Percentiles rank a stretch among this genome's conserved stretches.
These are phyloP conservation scores for Manis pentadactyla DNA, from an alignment of 2,797 vertebrate species.

Conservation along the genomic window DNA sequence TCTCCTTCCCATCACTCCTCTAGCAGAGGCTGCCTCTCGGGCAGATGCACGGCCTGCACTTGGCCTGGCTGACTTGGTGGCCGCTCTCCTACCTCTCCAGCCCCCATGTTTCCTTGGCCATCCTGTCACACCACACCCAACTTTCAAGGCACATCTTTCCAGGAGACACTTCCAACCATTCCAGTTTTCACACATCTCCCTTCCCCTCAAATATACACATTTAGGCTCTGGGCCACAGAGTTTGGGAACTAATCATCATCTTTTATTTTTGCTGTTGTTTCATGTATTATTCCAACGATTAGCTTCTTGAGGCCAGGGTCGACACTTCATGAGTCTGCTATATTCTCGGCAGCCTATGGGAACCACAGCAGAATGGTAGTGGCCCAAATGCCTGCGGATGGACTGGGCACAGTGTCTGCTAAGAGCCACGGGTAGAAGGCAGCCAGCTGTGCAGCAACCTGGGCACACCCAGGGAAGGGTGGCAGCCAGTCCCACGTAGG, in stretches of 20 bases:
- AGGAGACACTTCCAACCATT: background rate
- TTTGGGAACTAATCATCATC: background rate
- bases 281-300: background rate
- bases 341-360: background rate
- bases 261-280: background rate
- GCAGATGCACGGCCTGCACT: background rate
- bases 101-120: background rate
- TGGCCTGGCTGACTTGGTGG: background rate
- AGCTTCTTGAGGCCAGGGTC: background rate
- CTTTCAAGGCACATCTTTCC: background rate
- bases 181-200: background rate
- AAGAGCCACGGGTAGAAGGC: background rate
- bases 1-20: too few species aligned
- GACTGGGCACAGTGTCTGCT: background rate
- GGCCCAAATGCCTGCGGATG: background rate
- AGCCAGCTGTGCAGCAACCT: background rate
- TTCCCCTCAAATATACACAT: background rate
- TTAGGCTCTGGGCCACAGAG: background rate
- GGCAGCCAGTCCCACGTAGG: accelerated
- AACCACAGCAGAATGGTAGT: too few species aligned
- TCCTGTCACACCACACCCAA: background rate
- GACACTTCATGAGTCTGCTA: background rate
- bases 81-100: background rate
- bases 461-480: background rate
- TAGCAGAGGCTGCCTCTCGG: background rate